Evolutionary conservation across 2,797 vertebrate genomes (phyloP).

Genomic region (Tauraco hartlaubi): DNA sequence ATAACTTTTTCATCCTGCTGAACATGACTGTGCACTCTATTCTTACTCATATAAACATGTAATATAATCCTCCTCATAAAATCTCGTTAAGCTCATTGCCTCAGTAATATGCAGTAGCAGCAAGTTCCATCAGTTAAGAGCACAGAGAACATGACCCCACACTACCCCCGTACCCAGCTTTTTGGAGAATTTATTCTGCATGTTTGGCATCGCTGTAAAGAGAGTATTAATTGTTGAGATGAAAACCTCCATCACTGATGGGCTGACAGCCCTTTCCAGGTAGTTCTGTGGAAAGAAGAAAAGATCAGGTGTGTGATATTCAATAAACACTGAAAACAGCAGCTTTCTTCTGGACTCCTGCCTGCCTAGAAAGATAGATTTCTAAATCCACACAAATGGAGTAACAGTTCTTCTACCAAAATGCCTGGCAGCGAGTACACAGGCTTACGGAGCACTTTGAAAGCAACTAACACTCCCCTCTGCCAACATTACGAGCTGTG

Average conservation of each 20-base stretch:
- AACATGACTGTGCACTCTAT: not conserved
- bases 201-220: conserved; percentile 86
- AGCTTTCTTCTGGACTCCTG: not conserved
- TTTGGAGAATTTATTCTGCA: conserved; percentile 86
- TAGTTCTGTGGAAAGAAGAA: conserved; percentile 80
- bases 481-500: not conserved
- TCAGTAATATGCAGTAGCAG: not conserved
- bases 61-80: not conserved
- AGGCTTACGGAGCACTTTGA: not conserved
- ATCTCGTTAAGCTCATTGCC: not conserved
- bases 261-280: conserved; percentile 79
- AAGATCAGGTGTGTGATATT: not conserved
- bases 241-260: conserved; percentile 87
- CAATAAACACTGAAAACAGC: not conserved
- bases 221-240: conserved; percentile 86
- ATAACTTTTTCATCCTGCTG: conserved; percentile 15
- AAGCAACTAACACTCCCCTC: not conserved
- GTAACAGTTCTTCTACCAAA: not conserved
- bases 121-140: not conserved
- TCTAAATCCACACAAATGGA: not conserved
- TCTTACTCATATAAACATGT: conserved; percentile 24
- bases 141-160: not conserved
- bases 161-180: conserved; percentile 88
- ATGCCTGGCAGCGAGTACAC: not conserved
- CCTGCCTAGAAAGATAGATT: not conserved